Evolutionary conservation across 2,797 vertebrate species (phyloP).

Genomic region (Sebastes steindachneri): DNA sequence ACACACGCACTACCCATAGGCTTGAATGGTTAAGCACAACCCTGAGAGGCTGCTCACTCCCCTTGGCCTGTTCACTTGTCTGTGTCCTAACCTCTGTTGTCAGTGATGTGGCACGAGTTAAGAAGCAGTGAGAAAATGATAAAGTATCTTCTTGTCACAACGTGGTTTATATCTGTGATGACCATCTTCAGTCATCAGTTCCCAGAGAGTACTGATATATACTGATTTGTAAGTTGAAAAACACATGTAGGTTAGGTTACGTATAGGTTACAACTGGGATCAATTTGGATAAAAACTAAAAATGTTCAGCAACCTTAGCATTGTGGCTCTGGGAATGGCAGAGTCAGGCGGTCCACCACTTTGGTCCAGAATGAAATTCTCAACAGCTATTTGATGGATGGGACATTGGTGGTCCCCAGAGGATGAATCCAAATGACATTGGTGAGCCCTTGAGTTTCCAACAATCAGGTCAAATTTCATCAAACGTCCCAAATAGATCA

Average conservation of each 20-base stretch:
- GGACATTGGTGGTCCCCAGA: not conserved
- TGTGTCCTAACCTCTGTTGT: constrained; percentile 39
- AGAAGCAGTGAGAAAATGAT: not conserved
- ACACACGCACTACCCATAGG: constrained; percentile 28
- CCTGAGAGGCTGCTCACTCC: constrained; percentile 56
- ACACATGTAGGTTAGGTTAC: not conserved
- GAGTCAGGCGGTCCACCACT: not conserved
- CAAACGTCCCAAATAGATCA: not conserved
- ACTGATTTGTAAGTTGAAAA: not conserved
- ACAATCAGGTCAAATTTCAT: not conserved
- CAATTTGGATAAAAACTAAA: not conserved
- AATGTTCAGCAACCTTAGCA: not conserved
- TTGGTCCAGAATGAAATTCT: no score
- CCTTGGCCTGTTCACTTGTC: constrained; percentile 60
- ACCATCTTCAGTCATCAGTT: not conserved
- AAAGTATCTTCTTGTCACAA: not conserved
- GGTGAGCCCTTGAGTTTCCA: not conserved
- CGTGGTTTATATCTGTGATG: not conserved
- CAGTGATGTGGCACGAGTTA: not conserved
- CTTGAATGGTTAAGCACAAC: constrained; percentile 27
- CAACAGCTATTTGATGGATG: not conserved
- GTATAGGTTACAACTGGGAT: not conserved
- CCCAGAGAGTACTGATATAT: not conserved
- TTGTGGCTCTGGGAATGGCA: not conserved
- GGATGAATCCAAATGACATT: not conserved